Evolutionary conservation across 1,140 invertebrate species (phyloP), one percentile per base, ranked within the genome.

Genomic region (Asobara japonica): DNA sequence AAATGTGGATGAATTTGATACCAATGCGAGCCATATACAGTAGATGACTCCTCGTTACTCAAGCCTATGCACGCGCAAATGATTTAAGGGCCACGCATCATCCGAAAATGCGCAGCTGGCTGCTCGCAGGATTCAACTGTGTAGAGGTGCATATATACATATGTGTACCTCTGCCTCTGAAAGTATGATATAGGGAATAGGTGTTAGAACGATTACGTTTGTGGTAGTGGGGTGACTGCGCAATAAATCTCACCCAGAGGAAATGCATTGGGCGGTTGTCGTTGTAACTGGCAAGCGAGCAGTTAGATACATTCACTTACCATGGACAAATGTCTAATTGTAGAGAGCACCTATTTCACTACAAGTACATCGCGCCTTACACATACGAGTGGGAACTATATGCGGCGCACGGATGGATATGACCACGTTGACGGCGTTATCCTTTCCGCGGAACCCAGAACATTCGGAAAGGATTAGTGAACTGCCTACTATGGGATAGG

Each of bases 1-100:
- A 61, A 25, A 61, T 61, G 20, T 61, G 56, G 25, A 61, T 20
- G 56, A 61, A 4, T 20, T 7, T 22, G 4, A 22, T 25, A 20
- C n/a, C 64, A 22, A 38, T 45, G 64, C 27, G 25, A 61, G 27
- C 18, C 51, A n/a, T n/a, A n/a, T n/a, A 16, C 7, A 51, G 7
- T 68, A 45, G 66, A 61, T 61, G 30, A 31, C 60, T 18, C 22
- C 11, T 41, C 56, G 60, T 70, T 62, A 70, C 56, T 70, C 56
- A 70, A 70, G 56, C 31, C 36, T 29, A 70, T 70, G 69, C 69
- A 70, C 56, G 69, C 56, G 33, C 56, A 41, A 70, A 62, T 70
- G 56, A 70, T 70, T 70, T 61, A 70, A 62, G 69, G 31, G 56
- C 18, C 48, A 30, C 27, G 16, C 29, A 41, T 16, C 56, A 30